Evolutionary conservation across 2,888 invertebrate genomes (phyloP), one percentile per base, ranked within the genome.

Genomic region (Nysson spinosus): DNA sequence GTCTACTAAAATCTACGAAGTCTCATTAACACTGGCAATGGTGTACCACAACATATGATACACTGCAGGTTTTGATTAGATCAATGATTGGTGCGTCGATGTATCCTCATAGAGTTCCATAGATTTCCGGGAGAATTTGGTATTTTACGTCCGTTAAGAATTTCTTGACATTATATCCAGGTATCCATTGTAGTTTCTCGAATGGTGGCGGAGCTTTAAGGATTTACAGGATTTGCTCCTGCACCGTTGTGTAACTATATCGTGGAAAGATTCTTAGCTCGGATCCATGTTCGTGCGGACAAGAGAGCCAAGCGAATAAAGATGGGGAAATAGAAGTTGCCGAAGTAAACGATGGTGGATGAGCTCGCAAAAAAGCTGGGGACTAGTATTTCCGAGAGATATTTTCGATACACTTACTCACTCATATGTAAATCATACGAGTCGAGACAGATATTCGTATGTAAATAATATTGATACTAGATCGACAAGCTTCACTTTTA

Each of bases 171-270:
- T 57, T 43, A 47, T 58, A 51, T n/a, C 50, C 35, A 49, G 30
- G 26, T 37, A 19, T 30, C 62, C 46, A 62, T 71, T 68, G 68
- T 68, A 44, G 46, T 19, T 39, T 16, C 30, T 32, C 42, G 55
- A 44, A 49, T 52, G 26, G 37, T 46, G 22, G 5, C 34, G 43
- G 28, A 46, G 54, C 58, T 56, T 43, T 47, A 42, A 52, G 60
- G 69, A 69, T 72, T 69, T 69, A 34, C 26, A 54, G 54, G 65
- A 65, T 72, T 51, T 47, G 42, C 42, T 17, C 20, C 22, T 60
- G 51, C 69, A 30, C 9, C 52, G 35, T 44, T 46, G 30, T 35
- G 39, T 22, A 43, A 20, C 37, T 34, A 40, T 35, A 28, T 44
- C 24, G 22, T 9, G 24, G 39, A 35, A 34, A 46, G 44, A 69